Evolutionary conservation across 2,888 invertebrate species (phyloP), one percentile per base, ranked within the genome.

Genomic region (Hirtodrosophila histrioides): DNA sequence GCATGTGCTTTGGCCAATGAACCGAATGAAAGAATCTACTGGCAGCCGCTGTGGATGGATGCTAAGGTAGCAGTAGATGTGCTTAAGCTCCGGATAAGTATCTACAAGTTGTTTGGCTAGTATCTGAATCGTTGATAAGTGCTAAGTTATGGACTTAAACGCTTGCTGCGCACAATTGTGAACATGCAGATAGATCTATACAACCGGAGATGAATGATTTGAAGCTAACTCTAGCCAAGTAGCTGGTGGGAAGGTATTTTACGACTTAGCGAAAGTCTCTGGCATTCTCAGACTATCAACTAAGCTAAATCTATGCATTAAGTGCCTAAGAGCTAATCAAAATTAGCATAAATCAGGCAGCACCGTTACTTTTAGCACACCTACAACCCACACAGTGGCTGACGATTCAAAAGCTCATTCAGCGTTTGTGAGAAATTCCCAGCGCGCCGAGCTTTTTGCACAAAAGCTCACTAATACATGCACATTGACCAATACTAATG

Each of bases 1-100:
- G 80, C 83, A 82, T 74, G 78, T 70, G 71, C 45, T 40, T 51
- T 75, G 76, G 74, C 73, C 83, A 86, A 74, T 86, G 80, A 81
- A 81, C 86, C 72, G 72, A 58, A 58, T 55, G 53, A 24, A 31
- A 27, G 63, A 73, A 67, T 67, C 67, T 49, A 41, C 50, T 55
- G 27, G 40, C 46, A 40, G 7, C 23, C 23, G 39, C 8, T 17
- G 39, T 11, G 17, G 44, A 6, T 27, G 35, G 7, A 11, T 31
- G 27, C 45, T 45, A 33, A 33, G 45, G 55, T 55, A 46, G 40
- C 39, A 46, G 41, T 55, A 65, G 65, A 65, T 58, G 75, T 74
- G 71, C 76, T 67, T 71, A 75, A 74, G 76, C 57, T 50, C 36
- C 35, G 76, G 76, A 75, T 74, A 75, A 75, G 76, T 74, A 75